Conservation (phyloP, 2,797 vertebrate species). For the Alcedo atthis region DNA sequence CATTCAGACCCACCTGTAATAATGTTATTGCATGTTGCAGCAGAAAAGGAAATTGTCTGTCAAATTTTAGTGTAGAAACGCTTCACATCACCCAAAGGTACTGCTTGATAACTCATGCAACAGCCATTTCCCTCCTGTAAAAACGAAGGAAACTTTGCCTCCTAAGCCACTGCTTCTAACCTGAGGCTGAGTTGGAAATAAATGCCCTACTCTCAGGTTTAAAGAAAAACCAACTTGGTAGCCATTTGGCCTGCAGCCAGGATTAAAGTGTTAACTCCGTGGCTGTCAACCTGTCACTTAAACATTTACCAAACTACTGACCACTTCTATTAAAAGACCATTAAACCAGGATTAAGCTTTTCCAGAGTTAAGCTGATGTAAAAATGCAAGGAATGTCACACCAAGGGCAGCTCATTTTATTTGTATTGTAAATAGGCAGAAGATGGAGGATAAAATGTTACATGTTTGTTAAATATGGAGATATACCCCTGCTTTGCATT, state of each 20-base stretch:
- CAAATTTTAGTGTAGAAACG: background rate
- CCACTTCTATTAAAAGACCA: conserved; percentile 78
- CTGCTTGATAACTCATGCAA: background rate
- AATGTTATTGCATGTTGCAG: background rate
- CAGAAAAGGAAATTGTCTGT: conserved; percentile 28
- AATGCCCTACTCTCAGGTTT: conserved; percentile 49
- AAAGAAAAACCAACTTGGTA: conserved; percentile 65
- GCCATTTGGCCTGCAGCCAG: conserved; percentile 73
- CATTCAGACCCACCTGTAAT: background rate
- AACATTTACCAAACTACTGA: conserved; percentile 76
- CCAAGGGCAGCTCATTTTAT: conserved; percentile 52
- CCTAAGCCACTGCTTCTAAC: conserved; percentile 26
- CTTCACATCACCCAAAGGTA: background rate
- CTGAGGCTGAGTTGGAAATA: conserved; percentile 41
- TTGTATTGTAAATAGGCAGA: conserved; percentile 58
- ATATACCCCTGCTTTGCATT: background rate
- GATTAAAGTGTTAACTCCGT: conserved; percentile 71
- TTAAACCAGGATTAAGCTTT: conserved; percentile 78
- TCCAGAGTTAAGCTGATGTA: conserved; percentile 73
- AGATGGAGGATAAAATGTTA: conserved; percentile 49
- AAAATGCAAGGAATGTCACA: conserved; percentile 76
- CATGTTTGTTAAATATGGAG: conserved; percentile 57
- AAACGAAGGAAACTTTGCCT: conserved; percentile 18
- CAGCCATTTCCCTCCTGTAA: conserved; percentile 27
- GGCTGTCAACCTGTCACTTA: conserved; percentile 79